phyloP scores from a whole-genome alignment of 2,888 invertebrate species.

The Oscheius sp. region DNA sequence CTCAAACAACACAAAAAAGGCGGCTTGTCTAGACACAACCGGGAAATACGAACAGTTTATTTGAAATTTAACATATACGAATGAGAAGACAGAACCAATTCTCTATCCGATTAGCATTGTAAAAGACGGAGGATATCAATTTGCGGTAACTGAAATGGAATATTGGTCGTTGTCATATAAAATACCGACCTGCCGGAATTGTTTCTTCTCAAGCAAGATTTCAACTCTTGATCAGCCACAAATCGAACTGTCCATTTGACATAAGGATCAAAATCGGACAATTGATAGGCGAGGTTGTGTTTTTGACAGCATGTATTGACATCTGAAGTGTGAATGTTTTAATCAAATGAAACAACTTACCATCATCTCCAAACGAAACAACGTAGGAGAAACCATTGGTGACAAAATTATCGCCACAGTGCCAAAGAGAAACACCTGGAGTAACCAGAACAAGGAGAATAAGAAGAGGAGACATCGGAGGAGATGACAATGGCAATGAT shows the following conservation, averaged over 20 bases:
- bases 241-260: background rate
- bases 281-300: background rate
- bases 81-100: no score
- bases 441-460: no score
- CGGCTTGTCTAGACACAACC: no score
- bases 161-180: background rate
- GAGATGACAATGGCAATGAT: no score
- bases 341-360: background rate
- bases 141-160: slow-evolving; percentile 41
- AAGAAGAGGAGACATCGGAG: no score
- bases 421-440: background rate
- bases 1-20: no score
- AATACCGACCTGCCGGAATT: background rate
- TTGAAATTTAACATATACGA: no score
- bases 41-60: no score
- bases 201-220: background rate
- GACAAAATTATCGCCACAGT: background rate
- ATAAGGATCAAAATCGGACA: background rate
- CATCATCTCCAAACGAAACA: background rate
- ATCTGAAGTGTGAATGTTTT: background rate
- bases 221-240: background rate
- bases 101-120: background rate
- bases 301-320: background rate
- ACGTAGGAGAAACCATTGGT: background rate
- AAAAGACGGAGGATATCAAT: slow-evolving; percentile 60